Conservation (phyloP, 2,888 invertebrate species). For the Dynastes maya region DNA sequence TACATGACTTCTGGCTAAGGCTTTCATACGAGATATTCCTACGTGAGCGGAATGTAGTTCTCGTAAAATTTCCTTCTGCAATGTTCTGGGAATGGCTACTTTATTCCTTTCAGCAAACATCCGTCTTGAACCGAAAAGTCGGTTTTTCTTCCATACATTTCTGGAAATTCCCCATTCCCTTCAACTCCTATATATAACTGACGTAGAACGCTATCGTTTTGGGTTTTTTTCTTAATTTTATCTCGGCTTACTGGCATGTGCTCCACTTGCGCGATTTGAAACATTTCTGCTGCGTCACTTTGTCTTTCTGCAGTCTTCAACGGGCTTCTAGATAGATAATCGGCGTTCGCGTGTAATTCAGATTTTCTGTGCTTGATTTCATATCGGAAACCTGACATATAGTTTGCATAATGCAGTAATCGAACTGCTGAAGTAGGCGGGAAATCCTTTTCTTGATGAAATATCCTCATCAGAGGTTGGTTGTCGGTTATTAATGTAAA, state of each 20-base stretch:
- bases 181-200: conserved; percentile 14
- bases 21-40: conserved; percentile 60
- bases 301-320: not conserved
- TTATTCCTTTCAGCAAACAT: conserved; percentile 32
- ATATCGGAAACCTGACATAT: conserved; percentile 31
- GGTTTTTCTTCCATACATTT: not conserved
- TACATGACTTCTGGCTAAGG: conserved; percentile 54
- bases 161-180: not conserved
- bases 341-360: conserved; percentile 30
- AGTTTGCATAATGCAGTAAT: not conserved
- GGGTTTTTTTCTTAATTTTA: conserved; percentile 11
- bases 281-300: not conserved
- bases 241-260: not conserved
- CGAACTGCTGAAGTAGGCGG: conserved; percentile 37
- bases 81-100: conserved; percentile 19
- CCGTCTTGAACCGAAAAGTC: conserved; percentile 42
- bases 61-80: conserved; percentile 8
- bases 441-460: conserved; percentile 34
- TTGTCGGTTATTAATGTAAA: conserved; percentile 49
- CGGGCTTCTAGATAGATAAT: conserved; percentile 19
- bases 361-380: conserved; percentile 37
- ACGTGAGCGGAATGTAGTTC: conserved; percentile 52
- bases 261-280: not conserved
- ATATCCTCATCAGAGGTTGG: conserved; percentile 47
- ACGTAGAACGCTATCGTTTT: conserved; percentile 8